These are phyloP conservation scores for Holothuria glaberrima DNA, from an alignment of 35 echinoderm and acorn worm genomes.

Conservation along the genomic window DNA sequence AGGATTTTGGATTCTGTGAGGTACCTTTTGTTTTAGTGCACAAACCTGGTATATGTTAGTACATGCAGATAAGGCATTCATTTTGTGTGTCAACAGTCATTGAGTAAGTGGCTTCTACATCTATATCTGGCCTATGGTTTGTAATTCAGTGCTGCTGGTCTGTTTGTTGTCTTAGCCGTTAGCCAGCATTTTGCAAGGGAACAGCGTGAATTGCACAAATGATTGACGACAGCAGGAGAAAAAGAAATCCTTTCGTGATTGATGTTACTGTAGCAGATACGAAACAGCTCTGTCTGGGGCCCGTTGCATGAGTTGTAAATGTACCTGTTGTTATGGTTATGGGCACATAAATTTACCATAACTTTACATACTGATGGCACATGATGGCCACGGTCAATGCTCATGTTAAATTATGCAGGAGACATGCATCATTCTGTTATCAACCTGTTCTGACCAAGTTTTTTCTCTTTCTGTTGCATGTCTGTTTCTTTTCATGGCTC, in stretches of 20 bases:
- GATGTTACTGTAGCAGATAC: too few relatives aligned
- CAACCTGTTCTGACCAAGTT: not conserved
- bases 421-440: conserved; percentile 40
- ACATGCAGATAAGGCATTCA: too few relatives aligned
- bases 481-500: not conserved
- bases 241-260: too few relatives aligned
- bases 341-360: conserved; percentile 13
- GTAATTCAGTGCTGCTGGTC: too few relatives aligned
- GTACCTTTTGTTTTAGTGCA: too few relatives aligned
- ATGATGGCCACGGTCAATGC: conserved; percentile 22
- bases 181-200: not conserved
- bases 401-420: conserved; percentile 35
- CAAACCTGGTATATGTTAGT: too few relatives aligned
- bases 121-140: too few relatives aligned
- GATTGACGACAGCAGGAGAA: not conserved
- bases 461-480: not conserved
- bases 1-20: too few relatives aligned
- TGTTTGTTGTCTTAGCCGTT: conserved; percentile 37
- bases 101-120: too few relatives aligned
- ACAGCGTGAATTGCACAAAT: not conserved
- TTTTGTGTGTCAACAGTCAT: too few relatives aligned
- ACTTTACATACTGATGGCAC: conserved; percentile 17
- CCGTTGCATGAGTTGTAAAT: conserved; percentile 28
- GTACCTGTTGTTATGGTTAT: conserved; percentile 45
- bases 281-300: not conserved